Evolutionary conservation across 2,113 vertebrate genomes (phyloP), one percentile per base, ranked within the genome.

Genomic region (Microtus richardsoni): DNA sequence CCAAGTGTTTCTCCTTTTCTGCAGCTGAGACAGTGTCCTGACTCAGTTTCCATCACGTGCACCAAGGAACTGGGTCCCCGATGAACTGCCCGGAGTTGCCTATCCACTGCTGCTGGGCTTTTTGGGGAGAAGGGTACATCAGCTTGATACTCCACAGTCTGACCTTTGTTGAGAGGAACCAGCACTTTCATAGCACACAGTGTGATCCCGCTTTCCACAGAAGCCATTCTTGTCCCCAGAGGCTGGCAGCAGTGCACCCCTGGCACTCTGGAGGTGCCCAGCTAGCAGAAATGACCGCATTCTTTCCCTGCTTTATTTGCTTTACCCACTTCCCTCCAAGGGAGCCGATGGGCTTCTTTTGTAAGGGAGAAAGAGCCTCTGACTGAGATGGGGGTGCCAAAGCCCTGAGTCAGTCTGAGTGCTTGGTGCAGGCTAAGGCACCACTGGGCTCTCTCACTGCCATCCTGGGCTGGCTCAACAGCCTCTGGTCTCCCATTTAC

Each of bases 41-140:
- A 79, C 71, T 28, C n/a, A 0, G 33, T 84, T 4, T 17, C 41
- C 2, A n/a, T 33, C 68, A 39, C 0, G 7, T 5, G 13, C 85
- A 49, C 47, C 52, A 3, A 49, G 74, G 47, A 16, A 62, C 10
- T 47, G 44, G 44, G 10, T 19, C 62, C 64, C 60, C 0, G 10
- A 6, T 44, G 28, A 60, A 41, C 26, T 44, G 58, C 26, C 80
- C 14, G 7, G 39, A 28, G 80, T 62, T 84, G n/a, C 39, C 39
- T 84, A 33, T 12, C 36, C 3, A 47, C 1, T 22, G 17, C 80
- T 44, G 22, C 11, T 0, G 26, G 70, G 49, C 47, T 6, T 28
- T 78, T 49, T 5, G 5, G 3, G 1, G 73, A 30, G 0, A 28
- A 3, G 12, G 11, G 44, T 10, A 21, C 21, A 0, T 5, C 3